Conservation (phyloP, 1,140 invertebrate species). For the Doryteuthis pealeii region DNA sequence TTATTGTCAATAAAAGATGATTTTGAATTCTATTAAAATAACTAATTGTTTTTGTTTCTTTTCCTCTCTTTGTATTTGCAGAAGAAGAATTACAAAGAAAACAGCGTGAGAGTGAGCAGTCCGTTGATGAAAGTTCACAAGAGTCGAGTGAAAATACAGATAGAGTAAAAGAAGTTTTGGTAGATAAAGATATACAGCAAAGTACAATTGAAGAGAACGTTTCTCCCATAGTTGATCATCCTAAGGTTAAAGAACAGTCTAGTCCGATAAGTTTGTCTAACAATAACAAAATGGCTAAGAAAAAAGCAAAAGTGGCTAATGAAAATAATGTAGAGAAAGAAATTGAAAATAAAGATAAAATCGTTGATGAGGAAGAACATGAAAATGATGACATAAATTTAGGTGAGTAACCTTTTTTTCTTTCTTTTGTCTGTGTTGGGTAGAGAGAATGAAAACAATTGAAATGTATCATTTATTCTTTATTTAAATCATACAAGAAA, state of each 20-base stretch:
- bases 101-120: background rate
- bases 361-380: constrained; percentile 16
- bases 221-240: background rate
- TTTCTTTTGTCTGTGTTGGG: background rate
- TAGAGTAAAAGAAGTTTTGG: constrained; percentile 9
- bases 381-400: constrained; percentile 11
- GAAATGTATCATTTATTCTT: too few relatives aligned
- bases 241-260: constrained; percentile 4
- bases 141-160: background rate
- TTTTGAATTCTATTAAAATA: too few relatives aligned
- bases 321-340: constrained; percentile 1
- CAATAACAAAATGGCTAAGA: constrained; percentile 11
- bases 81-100: constrained; percentile 1
- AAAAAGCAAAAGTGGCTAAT: constrained; percentile 16
- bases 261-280: background rate
- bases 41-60: background rate
- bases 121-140: background rate
- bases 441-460: background rate
- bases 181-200: background rate
- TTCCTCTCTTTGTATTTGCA: background rate
- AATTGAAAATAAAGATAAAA: background rate
- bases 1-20: too few relatives aligned
- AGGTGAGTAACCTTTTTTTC: background rate
- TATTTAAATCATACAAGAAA: too few relatives aligned
- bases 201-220: background rate